Evolutionary conservation across 2,797 vertebrate genomes (phyloP).

Genomic region (Tadarida brasiliensis): DNA sequence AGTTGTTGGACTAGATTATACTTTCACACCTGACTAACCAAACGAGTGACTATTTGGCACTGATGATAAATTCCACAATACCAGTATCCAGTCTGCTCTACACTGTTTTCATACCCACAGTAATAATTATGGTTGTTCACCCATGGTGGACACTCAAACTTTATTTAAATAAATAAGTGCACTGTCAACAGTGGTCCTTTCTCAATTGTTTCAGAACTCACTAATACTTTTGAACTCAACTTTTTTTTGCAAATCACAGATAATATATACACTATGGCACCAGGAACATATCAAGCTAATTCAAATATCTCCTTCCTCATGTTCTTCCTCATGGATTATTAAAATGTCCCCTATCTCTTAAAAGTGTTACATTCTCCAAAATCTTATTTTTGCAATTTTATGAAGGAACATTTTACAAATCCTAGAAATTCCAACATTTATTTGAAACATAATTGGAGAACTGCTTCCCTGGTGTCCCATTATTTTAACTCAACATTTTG

Average conservation of each 20-base stretch:
- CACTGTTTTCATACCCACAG: background rate
- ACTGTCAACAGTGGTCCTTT: background rate
- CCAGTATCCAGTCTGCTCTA: no score
- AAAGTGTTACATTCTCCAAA: background rate
- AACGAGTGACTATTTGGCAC: background rate
- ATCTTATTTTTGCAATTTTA: background rate
- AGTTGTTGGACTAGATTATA: background rate
- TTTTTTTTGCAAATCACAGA: background rate
- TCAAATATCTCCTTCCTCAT: background rate
- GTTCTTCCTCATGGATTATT: background rate
- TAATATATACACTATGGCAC: background rate
- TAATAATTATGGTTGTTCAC: background rate
- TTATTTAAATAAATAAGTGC: background rate
- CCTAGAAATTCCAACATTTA: background rate
- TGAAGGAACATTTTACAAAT: background rate
- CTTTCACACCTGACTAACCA: background rate
- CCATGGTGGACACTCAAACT: background rate
- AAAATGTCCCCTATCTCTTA: background rate
- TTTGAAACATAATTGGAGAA: background rate
- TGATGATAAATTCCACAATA: background rate
- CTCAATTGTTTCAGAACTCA: background rate
- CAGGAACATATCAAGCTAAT: background rate
- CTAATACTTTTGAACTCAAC: background rate
- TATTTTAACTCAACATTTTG: background rate
- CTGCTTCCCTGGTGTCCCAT: background rate